Base-by-base conservation (phyloP, 2,113 vertebrate genomes). In the Pteruthius melanotis region DNA sequence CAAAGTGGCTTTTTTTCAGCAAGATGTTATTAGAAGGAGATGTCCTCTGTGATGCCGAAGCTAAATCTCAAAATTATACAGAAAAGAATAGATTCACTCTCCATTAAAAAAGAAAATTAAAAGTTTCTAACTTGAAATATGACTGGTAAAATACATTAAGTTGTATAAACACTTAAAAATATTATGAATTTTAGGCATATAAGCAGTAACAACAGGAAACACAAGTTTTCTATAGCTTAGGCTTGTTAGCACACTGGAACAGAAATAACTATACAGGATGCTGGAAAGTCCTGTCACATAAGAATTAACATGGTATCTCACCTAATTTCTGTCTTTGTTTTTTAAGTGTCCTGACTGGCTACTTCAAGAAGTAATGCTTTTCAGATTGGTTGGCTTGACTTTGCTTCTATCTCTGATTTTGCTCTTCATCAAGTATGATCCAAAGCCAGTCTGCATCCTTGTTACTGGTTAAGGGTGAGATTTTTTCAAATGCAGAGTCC, bases 321-420 rank as follows among this genome's bases (percentile, higher is more conserved):
- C 11, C 21, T 35, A 49, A 83, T 31, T 33, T 49, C 44, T 49
- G 8, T 7, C 39, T 69, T 64, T 0, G 0, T 68, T 74, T 82
- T 20, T 30, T n/a, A 24, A 47, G 8, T 18, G 17, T 45, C 27
- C 7, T 35, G 78, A n/a, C 20, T 6, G 7, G 5, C 10, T 57
- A 20, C 19, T 45, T 71, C 22, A 65, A 56, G 24, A 76, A 15
- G 8, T 31, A 39, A 40, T 56, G 15, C 16, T 57, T 89, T 49
- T 9, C 20, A 86, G 44, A 57, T 27, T 35, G 45, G 9, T 63
- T 33, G 30, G 9, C 37, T 52, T 82, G 21, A 56, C 26, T n/a
- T 40, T 37, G 3, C 24, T 66, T 71, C 37, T 76, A 0, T 26
- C 28, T 65, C 45, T 66, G 23, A 24, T 49, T 81, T 92, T 76